A percentile compares a stretch with the other conserved stretches of the same genome.
Conservation (phyloP, 2,888 invertebrate species). For the Fragum whitleyi region DNA sequence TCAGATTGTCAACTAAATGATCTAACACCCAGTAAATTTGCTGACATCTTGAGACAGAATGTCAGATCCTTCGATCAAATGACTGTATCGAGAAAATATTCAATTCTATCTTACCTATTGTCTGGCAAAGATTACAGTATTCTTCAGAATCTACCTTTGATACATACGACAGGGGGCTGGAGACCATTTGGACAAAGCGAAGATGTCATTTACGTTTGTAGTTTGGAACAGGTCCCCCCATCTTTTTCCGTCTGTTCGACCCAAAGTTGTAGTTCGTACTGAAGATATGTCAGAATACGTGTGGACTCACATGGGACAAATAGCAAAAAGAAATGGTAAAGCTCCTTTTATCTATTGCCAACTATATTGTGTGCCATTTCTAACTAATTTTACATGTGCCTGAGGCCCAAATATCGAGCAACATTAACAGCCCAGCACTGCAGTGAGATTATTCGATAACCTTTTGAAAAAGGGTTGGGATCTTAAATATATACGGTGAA, state of each 20-base stretch:
- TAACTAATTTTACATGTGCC: too few relatives aligned
- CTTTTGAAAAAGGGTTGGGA: too few relatives aligned
- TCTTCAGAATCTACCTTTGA: constrained; percentile 67
- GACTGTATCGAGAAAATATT: constrained; percentile 14
- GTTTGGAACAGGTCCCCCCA: not conserved
- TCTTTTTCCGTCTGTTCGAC: not conserved
- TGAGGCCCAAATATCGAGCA: too few relatives aligned
- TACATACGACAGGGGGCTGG: constrained; percentile 72
- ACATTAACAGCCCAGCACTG: too few relatives aligned
- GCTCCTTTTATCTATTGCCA: too few relatives aligned
- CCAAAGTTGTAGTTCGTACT: not conserved
- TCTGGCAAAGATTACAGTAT: not conserved
- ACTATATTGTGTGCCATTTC: too few relatives aligned
- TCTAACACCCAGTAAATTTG: constrained; percentile 21
- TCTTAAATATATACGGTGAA: too few relatives aligned
- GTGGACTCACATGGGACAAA: not conserved
- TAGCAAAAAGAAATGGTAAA: not conserved
- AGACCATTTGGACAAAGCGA: constrained; percentile 15
- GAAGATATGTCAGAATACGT: not conserved
- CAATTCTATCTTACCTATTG: constrained; percentile 37
- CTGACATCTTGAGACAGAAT: constrained; percentile 8
- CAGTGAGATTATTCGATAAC: too few relatives aligned
- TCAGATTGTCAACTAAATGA: not conserved
- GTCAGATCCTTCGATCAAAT: not conserved
- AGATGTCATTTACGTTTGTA: not conserved